Evolutionary conservation across 2,113 vertebrate species (phyloP), one percentile per base, ranked within the genome.

Genomic region (Platichthys flesus): DNA sequence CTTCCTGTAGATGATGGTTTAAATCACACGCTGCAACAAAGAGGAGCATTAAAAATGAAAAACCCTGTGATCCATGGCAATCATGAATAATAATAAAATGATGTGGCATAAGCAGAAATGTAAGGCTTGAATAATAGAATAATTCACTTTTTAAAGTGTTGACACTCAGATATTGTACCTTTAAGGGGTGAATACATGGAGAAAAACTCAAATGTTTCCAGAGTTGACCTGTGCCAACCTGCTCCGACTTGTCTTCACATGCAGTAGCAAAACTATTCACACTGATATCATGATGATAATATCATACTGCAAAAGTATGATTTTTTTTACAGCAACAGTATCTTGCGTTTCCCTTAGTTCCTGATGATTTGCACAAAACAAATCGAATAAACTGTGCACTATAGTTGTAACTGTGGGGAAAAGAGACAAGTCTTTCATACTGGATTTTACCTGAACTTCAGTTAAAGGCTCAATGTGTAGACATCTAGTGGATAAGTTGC

Each of bases 141-240:
- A 75, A 68, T 52, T 49, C 23, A 54, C 37, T 13, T 51, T 21
- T 23, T 65, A 73, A 59, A 79, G 31, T 31, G 31, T 31, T 31
- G 5, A 31, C 28, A 31, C 31, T 31, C 35, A 79, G 51, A 79
- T 13, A 85, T 88, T 83, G 86, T 84, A 88, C 81, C 69, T 84
- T 75, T 80, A 28, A 52, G 71, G 76, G 67, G 31, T 31, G 6
- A 31, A 31, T 74, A 56, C 42, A 42, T 20, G 23, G 35, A 57
- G 9, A 31, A 13, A 54, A 65, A 40, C 21, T 42, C 2, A 42
- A 42, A 12, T 23, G 24, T 58, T 47, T 47, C 31, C n/a, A 47
- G 20, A 68, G 56, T 4, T 1, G 37, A 65, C 63, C 12, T 18
- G 16, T 3, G 12, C 7, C 2, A 54, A 24, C 47, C 45, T 10